These are phyloP conservation scores for Gnatocerus cornutus DNA, from an alignment of 2,888 invertebrate species.

Conservation along the genomic window DNA sequence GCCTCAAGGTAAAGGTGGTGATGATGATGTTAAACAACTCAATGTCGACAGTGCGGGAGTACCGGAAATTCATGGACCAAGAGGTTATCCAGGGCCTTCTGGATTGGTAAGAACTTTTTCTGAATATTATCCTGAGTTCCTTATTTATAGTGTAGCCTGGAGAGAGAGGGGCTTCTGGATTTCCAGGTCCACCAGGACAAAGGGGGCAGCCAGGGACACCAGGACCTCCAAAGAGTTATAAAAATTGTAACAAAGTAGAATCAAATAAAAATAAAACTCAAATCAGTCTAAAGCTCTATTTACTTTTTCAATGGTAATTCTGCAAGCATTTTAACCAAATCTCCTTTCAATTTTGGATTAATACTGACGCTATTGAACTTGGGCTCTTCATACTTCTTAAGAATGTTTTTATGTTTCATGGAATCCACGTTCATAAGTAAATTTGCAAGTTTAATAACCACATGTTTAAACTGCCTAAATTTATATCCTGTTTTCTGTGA, in stretches of 20 bases:
- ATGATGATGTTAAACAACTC: conserved; percentile 62
- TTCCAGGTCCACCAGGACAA: conserved; percentile 75
- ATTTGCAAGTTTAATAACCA: conserved; percentile 80
- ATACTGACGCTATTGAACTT: conserved; percentile 79
- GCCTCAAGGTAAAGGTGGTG: conserved; percentile 71
- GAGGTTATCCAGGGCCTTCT: conserved; percentile 74
- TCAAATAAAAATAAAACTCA: too few relatives aligned
- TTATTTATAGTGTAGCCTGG: conserved; percentile 71
- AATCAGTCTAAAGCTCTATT: too few relatives aligned
- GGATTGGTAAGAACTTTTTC: conserved; percentile 70
- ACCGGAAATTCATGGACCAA: conserved; percentile 72
- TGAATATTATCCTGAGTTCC: neutral
- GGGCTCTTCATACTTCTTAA: conserved; percentile 77
- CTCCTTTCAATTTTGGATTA: conserved; percentile 76
- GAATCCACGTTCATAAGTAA: conserved; percentile 80
- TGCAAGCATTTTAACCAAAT: conserved; percentile 62
- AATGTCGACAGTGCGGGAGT: conserved; percentile 54
- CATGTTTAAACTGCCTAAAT: conserved; percentile 79
- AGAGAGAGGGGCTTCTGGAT: conserved; percentile 74
- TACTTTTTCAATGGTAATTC: conserved; percentile 22
- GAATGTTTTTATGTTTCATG: conserved; percentile 81
- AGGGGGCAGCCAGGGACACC: conserved; percentile 76
- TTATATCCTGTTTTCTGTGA: conserved; percentile 85
- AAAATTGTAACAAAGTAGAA: too few relatives aligned
- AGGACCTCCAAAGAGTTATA: conserved; percentile 73